Conservation (phyloP, 2,113 vertebrate genomes). For the Formicarius rufipectus region DNA sequence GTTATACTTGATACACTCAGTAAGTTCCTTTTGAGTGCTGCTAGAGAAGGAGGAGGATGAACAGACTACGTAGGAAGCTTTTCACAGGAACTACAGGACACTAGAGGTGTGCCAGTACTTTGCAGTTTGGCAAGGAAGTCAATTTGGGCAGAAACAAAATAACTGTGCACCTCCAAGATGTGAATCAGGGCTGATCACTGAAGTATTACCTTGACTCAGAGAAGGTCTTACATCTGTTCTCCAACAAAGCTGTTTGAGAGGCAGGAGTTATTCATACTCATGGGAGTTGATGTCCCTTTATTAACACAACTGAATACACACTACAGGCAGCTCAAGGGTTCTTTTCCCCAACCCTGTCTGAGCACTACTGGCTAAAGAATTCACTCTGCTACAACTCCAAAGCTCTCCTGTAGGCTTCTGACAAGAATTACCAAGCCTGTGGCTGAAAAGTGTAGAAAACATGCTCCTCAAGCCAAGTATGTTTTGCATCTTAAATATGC, state of each 20-base stretch:
- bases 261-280: not conserved
- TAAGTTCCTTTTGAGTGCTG: fast-evolving
- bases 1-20: not conserved
- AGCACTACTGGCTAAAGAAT: not conserved
- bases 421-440: not conserved
- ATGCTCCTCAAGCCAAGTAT: not conserved
- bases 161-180: not conserved
- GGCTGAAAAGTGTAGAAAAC: not conserved
- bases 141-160: not conserved
- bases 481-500: not conserved
- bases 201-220: not conserved
- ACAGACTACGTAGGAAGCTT: not conserved
- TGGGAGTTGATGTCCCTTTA: not conserved
- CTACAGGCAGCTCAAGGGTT: not conserved
- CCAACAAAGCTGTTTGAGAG: not conserved
- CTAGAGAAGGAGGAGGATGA: not conserved
- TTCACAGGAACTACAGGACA: not conserved
- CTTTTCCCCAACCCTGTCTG: no score
- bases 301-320: not conserved
- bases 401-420: not conserved
- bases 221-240: not conserved
- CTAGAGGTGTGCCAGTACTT: not conserved
- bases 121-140: not conserved
- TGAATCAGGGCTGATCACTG: fast-evolving
- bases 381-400: not conserved